Percentiles rank a stretch among this genome's conserved stretches.
These are phyloP conservation scores for Pyrocoelia pectoralis DNA, from an alignment of 2,888 invertebrate species.

Conservation along the genomic window DNA sequence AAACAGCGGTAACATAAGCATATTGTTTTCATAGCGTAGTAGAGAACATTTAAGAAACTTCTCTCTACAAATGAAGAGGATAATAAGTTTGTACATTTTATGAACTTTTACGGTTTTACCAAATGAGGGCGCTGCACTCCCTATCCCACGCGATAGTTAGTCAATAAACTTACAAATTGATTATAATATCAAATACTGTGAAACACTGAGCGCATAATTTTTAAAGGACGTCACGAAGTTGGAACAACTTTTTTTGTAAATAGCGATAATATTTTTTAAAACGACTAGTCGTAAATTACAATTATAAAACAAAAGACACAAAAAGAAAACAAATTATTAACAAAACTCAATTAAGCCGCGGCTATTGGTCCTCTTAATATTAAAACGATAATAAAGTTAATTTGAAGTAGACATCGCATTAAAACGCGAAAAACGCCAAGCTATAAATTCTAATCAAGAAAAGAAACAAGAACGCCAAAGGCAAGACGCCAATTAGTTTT, in stretches of 20 bases:
- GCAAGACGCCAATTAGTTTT: constrained; percentile 51
- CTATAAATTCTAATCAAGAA: constrained; percentile 53
- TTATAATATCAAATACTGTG: too few species aligned
- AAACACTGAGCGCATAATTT: too few species aligned
- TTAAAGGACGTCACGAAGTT: too few species aligned
- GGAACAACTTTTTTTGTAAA: background rate
- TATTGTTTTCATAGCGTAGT: too few species aligned
- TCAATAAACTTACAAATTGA: too few species aligned
- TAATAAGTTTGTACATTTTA: too few species aligned
- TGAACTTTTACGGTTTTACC: too few species aligned
- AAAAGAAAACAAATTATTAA: constrained; percentile 34
- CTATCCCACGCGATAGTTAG: too few species aligned
- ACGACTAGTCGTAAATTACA: background rate
- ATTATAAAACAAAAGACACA: background rate
- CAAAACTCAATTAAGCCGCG: constrained; percentile 25
- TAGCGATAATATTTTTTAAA: background rate
- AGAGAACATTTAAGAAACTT: too few species aligned
- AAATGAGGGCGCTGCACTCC: too few species aligned
- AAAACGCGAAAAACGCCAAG: constrained; percentile 48
- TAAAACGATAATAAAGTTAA: constrained; percentile 53
- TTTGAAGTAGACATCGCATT: constrained; percentile 50
- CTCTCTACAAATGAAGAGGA: too few species aligned
- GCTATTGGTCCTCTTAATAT: constrained; percentile 36
- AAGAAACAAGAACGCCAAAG: constrained; percentile 44
- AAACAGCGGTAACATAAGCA: too few species aligned